Base-by-base conservation (phyloP, 2,797 vertebrate species). In the Neosalanx taihuensis region DNA sequence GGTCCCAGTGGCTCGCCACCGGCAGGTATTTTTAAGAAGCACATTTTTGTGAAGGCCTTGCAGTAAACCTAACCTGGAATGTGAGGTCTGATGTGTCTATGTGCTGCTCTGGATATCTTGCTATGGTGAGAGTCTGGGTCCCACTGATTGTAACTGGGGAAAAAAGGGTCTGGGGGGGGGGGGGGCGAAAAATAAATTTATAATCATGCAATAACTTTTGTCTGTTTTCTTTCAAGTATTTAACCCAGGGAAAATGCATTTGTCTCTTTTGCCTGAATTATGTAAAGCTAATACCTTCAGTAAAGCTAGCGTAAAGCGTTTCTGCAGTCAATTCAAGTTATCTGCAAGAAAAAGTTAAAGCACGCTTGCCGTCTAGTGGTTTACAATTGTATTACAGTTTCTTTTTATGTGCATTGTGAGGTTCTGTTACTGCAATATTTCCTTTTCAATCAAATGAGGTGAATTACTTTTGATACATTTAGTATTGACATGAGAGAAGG, bases 1-100 rank as follows among this genome's bases (percentile, higher is more conserved):
- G 69, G 71, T 83, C 72, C 69, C 3, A 4, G 81, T 81, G 76
- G 49, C 87, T 86, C 79, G 87, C 69, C 62, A 58, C 56, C 86
- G 31, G 83, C 80, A 83, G 76, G 73, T 57, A 86, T 83, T 76
- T 80, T 76, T 78, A 86, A 78, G 83, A 82, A 82, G 85, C 88
- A 81, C 92, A 92, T 91, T 5, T 94, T 92, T 88, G 93, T 99
- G 97, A 99, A 82, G 95, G 89, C 86, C 90, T 89, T 92, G 89
- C 95, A 95, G 92, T 91, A 98, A 99, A 96, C 94, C 96, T 89
- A 75, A n/a, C 3, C 15, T 89, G 91, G 96, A 86, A 84, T 96
- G 95, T 94, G 94, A 90, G 87, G 86, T 94, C 94, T 84, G 96
- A 99, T 95, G 93, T 92, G 70, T 81, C 13, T 89, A 91, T 94